Conservation (phyloP, 2,888 invertebrate genomes). For the Platycnemis pennipes region DNA sequence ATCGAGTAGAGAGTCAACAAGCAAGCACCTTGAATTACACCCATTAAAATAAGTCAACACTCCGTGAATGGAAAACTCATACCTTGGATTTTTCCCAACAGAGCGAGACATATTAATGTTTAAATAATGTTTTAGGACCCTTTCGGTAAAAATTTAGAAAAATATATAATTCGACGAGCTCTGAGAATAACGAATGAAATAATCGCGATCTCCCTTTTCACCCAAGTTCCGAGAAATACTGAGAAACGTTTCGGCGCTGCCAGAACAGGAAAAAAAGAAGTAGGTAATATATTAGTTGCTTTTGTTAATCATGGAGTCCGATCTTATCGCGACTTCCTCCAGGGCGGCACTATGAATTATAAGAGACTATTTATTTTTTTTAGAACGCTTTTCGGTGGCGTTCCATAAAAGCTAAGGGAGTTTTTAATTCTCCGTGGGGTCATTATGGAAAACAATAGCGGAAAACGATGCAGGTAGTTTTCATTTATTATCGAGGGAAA, state of each 20-base stretch:
- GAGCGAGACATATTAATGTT: background rate
- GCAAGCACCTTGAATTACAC: too few relatives aligned
- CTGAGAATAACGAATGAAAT: background rate
- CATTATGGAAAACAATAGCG: background rate
- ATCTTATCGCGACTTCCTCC: constrained; percentile 1
- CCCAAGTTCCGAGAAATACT: background rate
- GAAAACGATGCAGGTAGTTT: background rate
- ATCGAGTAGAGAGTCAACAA: too few relatives aligned
- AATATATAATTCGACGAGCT: background rate
- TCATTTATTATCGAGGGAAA: background rate
- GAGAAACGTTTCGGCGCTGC: too few relatives aligned
- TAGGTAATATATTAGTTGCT: background rate
- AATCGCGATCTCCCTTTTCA: background rate
- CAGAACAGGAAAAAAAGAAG: background rate
- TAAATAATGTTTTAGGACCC: background rate
- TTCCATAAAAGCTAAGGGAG: background rate
- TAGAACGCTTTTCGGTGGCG: background rate
- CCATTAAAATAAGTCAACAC: too few relatives aligned
- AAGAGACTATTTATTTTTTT: background rate
- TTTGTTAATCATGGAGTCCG: background rate
- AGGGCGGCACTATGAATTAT: background rate
- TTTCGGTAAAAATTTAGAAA: background rate
- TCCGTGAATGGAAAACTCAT: too few relatives aligned
- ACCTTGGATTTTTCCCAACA: too few relatives aligned
- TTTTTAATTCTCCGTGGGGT: background rate